Conservation (phyloP, 2,113 vertebrate species). For the Sorex fumeus region DNA sequence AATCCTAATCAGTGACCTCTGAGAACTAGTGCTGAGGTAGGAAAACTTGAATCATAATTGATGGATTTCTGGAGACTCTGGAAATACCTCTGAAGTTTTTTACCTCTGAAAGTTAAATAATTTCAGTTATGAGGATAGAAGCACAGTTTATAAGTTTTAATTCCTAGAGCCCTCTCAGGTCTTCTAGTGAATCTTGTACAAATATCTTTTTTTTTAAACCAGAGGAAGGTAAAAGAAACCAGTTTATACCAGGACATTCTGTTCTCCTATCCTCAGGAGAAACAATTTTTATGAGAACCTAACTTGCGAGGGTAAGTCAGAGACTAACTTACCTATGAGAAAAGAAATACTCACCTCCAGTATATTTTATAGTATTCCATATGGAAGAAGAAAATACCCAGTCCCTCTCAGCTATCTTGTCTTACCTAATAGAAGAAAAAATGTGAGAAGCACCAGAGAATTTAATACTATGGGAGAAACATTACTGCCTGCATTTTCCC, state of each 20-base stretch:
- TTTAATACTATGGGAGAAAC: neutral
- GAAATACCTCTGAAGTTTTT: too few species aligned
- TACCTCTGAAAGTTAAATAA: too few species aligned
- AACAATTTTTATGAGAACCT: conserved; percentile 9
- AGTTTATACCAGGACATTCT: neutral
- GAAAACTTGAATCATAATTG: neutral
- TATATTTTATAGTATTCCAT: neutral
- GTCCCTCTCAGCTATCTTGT: neutral
- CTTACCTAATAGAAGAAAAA: neutral
- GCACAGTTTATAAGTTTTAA: neutral
- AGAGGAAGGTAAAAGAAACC: neutral
- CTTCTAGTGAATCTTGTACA: neutral
- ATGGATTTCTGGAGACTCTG: too few species aligned
- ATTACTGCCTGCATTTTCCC: neutral
- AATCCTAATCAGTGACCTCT: neutral
- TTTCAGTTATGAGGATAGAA: too few species aligned
- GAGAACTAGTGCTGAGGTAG: neutral
- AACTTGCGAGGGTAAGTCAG: neutral
- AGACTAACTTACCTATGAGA: neutral
- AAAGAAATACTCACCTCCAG: neutral
- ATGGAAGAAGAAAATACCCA: neutral
- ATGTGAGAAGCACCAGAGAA: neutral
- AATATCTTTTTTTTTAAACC: neutral
- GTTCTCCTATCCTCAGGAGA: neutral
- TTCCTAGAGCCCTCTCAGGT: neutral